These are phyloP conservation scores for Scomber japonicus DNA, from an alignment of 2,113 vertebrate species.

Conservation along the genomic window DNA sequence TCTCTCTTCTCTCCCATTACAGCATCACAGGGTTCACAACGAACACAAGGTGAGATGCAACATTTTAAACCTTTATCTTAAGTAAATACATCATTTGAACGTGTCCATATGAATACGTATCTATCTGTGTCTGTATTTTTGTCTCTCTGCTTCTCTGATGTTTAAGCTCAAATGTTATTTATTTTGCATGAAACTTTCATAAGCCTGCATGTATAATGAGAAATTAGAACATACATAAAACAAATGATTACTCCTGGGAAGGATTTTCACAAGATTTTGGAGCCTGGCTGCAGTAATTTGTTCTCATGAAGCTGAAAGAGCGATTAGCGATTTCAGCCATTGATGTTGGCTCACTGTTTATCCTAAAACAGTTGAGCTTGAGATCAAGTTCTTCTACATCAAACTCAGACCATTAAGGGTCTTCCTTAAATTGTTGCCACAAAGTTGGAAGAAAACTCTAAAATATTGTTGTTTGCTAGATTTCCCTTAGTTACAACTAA, in stretches of 20 bases:
- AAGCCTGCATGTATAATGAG: neutral
- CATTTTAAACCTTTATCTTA: slow-evolving; percentile 1
- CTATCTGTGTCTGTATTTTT: neutral
- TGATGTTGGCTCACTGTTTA: neutral
- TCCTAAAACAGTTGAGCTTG: slow-evolving; percentile 2
- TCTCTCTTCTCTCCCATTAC: slow-evolving; percentile 47
- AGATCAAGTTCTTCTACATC: neutral
- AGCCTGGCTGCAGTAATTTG: neutral
- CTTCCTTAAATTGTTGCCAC: neutral
- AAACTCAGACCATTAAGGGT: neutral
- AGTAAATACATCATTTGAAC: neutral
- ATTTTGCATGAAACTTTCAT: neutral
- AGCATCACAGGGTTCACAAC: slow-evolving; percentile 77
- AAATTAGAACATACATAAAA: neutral
- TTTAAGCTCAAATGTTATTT: neutral
- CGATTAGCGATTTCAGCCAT: neutral
- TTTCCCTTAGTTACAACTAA: neutral
- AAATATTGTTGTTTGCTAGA: no score
- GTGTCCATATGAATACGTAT: neutral
- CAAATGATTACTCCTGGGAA: neutral
- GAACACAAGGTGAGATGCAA: slow-evolving; percentile 76
- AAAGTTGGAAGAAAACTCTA: neutral
- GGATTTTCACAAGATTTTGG: neutral
- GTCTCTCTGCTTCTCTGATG: neutral
- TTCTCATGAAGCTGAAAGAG: neutral